Evolutionary conservation across 2,888 invertebrate genomes (phyloP), one percentile per base, ranked within the genome.

Genomic region (Napeogenes sylphis): DNA sequence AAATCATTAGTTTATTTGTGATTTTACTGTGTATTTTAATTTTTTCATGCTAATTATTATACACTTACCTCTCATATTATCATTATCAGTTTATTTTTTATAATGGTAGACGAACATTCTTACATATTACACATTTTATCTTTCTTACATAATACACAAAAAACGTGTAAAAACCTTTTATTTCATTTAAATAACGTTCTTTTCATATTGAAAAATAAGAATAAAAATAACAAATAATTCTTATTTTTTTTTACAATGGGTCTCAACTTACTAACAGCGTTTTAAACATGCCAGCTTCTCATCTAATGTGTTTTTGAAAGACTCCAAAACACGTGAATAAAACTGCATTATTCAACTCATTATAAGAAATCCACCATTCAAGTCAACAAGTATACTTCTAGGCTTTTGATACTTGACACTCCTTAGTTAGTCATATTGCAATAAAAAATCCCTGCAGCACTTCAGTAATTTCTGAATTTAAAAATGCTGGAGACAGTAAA

Each of bases 321-420:
- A 60, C 67, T 51, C 56, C 59, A 46, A 61, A 64, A 56, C 58
- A 54, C 64, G 62, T 35, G 42, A 62, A 58, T 61, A 62, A 60
- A 58, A 62, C 62, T 62, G 67, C 64, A 60, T 64, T 64, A 66
- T 67, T 64, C 60, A 60, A 67, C 64, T 64, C 64, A 64, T 64
- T 61, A 67, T 67, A 64, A 64, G 64, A 60, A 63, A 62, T 62
- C 56, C 42, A 45, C 60, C 55, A 54, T 67, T 67, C 58, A 64
- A 53, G 55, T 55, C 32, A 45, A 55, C 60, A 61, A 61, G 59
- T 63, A 53, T 57, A 45, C 38, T 38, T 10, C 47, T 42, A 47
- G 46, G 59, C 51, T 57, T 47, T 12, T 14, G 35, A 56, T 45
- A 61, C 61, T 64, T 61, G 61, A 64, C 62, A 64, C 62, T 60